phyloP scores from a whole-genome alignment of 1,140 invertebrate species.

The Xylocopa sonorina region DNA sequence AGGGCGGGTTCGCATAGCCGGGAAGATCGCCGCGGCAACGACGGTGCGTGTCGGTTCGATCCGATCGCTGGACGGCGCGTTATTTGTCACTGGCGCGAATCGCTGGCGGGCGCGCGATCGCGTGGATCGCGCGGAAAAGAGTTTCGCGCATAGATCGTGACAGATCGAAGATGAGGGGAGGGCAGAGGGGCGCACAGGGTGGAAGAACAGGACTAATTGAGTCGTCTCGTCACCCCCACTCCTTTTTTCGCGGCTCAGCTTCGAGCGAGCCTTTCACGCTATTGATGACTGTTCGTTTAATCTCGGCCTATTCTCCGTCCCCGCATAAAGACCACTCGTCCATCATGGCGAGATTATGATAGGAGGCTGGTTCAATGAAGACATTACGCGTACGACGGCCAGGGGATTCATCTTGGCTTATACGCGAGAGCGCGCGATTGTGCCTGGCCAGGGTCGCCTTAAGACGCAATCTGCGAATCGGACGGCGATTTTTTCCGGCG shows the following conservation, averaged over 20 bases:
- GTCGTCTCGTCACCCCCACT: slow-evolving; percentile 41
- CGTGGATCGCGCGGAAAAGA: slow-evolving; percentile 4
- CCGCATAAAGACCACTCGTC: slow-evolving; percentile 76
- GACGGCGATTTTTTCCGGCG: slow-evolving; percentile 1
- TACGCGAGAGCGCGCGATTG: slow-evolving; percentile 36
- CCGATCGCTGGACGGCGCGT: slow-evolving; percentile 12
- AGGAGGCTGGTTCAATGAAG: slow-evolving; percentile 75
- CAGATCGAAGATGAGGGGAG: too few species aligned
- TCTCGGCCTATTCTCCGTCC: slow-evolving; percentile 71
- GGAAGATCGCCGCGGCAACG: too few species aligned
- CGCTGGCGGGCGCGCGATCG: slow-evolving; percentile 38
- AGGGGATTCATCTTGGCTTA: slow-evolving; percentile 66
- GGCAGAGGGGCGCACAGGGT: too few species aligned
- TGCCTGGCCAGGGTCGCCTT: slow-evolving; percentile 25
- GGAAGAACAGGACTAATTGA: slow-evolving; percentile 49
- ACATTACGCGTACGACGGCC: slow-evolving; percentile 76
- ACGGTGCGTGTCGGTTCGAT: neutral
- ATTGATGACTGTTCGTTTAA: slow-evolving; percentile 74
- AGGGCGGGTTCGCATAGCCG: too few species aligned
- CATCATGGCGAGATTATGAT: slow-evolving; percentile 78
- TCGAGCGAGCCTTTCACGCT: slow-evolving; percentile 50
- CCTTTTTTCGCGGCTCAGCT: neutral
- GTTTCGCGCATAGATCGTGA: slow-evolving; percentile 49
- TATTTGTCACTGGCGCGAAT: slow-evolving; percentile 55
- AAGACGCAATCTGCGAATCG: slow-evolving; percentile 43